A percentile compares a stretch with the other conserved stretches of the same genome.
phyloP scores from a whole-genome alignment of 1,140 invertebrate species.

The Eupeodes corollae region DNA sequence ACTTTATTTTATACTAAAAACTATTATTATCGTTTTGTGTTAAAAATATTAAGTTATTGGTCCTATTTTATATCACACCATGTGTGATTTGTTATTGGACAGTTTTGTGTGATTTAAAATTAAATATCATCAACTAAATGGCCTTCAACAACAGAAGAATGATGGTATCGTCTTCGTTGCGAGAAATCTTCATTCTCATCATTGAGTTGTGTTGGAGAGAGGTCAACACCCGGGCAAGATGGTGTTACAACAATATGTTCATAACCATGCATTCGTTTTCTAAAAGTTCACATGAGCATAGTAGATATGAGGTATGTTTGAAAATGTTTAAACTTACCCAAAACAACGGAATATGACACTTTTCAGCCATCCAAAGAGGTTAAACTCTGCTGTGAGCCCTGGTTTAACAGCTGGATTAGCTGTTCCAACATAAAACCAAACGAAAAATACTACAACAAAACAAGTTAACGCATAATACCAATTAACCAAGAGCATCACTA shows the following conservation, averaged over 20 bases:
- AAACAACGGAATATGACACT: conserved; percentile 59
- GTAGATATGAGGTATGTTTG: no score
- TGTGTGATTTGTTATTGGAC: no score
- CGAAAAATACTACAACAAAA: conserved; percentile 64
- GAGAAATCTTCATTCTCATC: conserved; percentile 93
- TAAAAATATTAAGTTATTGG: no score
- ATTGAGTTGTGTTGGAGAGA: conserved; percentile 75
- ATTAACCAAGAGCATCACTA: conserved; percentile 86
- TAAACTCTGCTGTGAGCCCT: conserved; percentile 78
- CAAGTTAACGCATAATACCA: conserved; percentile 83
- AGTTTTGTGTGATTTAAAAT: neutral
- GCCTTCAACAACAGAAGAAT: conserved; percentile 69
- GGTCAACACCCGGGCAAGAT: conserved; percentile 65
- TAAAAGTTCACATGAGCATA: no score
- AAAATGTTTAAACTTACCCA: conserved; percentile 49
- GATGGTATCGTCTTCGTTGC: conserved; percentile 80
- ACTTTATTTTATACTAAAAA: no score
- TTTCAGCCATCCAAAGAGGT: conserved; percentile 74
- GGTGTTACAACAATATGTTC: conserved; percentile 86
- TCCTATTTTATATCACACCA: no score
- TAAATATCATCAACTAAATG: conserved; percentile 49
- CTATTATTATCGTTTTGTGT: no score
- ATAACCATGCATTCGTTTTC: conserved; percentile 64
- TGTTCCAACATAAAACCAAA: conserved; percentile 88
- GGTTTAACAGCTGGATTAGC: conserved; percentile 90